A percentile compares a stretch with the other conserved stretches of the same genome.
phyloP scores from a whole-genome alignment of 2,113 vertebrate species.

The Origma solitaria region DNA sequence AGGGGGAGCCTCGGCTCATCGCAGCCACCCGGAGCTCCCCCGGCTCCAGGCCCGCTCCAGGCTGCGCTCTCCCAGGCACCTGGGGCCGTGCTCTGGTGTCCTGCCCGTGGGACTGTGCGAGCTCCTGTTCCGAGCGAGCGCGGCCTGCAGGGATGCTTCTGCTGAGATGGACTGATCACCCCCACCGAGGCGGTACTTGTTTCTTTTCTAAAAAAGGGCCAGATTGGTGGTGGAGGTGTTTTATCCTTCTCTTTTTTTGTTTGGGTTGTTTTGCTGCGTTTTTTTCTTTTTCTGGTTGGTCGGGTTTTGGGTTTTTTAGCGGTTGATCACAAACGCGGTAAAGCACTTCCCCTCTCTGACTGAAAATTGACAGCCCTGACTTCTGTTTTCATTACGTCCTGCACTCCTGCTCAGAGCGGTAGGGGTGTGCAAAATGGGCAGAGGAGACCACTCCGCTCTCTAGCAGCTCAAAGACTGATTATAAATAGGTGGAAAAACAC shows the following conservation, averaged over 20 bases:
- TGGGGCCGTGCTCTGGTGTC: rapidly evolving
- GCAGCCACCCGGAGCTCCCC: neutral
- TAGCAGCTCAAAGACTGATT: rapidly evolving
- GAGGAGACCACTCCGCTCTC: neutral
- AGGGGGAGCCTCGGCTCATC: neutral
- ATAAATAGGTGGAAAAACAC: neutral
- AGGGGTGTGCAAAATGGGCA: neutral
- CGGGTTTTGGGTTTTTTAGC: neutral
- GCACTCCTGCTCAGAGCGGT: neutral
- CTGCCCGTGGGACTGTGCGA: rapidly evolving
- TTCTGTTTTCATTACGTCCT: neutral
- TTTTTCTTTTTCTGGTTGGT: neutral
- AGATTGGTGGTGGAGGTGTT: no score
- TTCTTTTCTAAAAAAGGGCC: neutral
- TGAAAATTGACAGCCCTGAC: neutral
- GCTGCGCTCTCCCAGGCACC: neutral
- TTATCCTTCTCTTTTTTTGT: rapidly evolving
- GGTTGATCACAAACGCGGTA: rapidly evolving
- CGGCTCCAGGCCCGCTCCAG: neutral
- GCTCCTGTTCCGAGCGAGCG: rapidly evolving
- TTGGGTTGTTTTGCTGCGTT: rapidly evolving
- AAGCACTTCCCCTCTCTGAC: neutral
- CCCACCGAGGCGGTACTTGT: no score
- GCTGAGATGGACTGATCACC: rapidly evolving
- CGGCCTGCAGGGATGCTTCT: neutral